Evolutionary conservation across 37 sponge, comb jelly and placozoan species (phyloP), one percentile per base, ranked within the genome.

Genomic region (Bolinopsis microptera): DNA sequence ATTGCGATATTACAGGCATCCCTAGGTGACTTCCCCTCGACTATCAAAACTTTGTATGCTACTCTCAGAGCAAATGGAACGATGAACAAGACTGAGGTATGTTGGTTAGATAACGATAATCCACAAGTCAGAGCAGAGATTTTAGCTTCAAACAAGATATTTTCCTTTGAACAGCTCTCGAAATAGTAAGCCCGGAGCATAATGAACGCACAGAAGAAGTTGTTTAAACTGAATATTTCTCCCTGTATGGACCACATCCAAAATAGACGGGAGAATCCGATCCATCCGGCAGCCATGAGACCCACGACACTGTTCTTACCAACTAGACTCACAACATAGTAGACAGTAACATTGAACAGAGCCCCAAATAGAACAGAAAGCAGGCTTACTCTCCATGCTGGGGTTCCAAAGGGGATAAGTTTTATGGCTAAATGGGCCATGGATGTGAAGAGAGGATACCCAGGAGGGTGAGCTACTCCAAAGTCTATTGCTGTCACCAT

Each of bases 191-290:
- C 90, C 13, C 90, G 90, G 25, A 86, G 32, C 67, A 39, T 39
- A 2, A 86, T 39, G 3, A 40, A 26, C 0, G 90, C 48, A 39
- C 90, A 86, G 61, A 86, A 33, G 36, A 86, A 86, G 67, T 86
- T 86, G 26, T 86, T 86, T 0, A 86, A 38, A 86, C 67, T 41
- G 67, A 86, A 86, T 41, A 86, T 86, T 41, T 86, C 90, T 8
- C 90, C 90, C 39, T 86, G 90, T 39, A 86, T 86, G n/a, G 90
- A 86, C 90, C 90, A 86, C 90, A 86, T 86, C 90, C 90, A 86
- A 26, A 86, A 86, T 39, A 86, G 28, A 22, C 90, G 32, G 2
- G 90, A 86, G 36, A 86, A 86, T 37, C 90, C 90, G 23, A 86
- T 33, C 90, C 90, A 86, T 2, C 90, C 48, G 9, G 90, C 90